A percentile compares a stretch with the other conserved stretches of the same genome.
Conservation (phyloP, 2,888 invertebrate species). For the Hirtodrosophila histrioides region DNA sequence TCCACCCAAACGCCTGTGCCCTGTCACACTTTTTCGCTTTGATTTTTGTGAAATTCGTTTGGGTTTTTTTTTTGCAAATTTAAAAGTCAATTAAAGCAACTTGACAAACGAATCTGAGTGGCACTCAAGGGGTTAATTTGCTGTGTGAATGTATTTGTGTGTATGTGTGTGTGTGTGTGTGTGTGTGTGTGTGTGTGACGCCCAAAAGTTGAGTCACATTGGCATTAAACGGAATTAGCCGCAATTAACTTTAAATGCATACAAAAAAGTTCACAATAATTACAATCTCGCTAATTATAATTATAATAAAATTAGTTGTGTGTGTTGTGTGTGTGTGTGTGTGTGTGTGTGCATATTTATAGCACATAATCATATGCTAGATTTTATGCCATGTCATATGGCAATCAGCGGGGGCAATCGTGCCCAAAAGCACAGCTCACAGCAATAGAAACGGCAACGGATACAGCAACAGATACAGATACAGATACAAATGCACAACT, state of each 20-base stretch:
- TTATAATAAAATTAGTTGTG: conserved; percentile 26
- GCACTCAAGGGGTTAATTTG: conserved; percentile 79
- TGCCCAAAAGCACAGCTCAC: conserved; percentile 51
- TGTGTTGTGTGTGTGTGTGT: not conserved
- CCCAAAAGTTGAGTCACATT: conserved; percentile 38
- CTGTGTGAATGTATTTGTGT: conserved; percentile 36
- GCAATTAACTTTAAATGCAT: conserved; percentile 55
- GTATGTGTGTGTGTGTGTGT: conserved; percentile 9
- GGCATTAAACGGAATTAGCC: conserved; percentile 61
- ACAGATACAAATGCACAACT: conserved; percentile 1
- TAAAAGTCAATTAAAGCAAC: conserved; percentile 80
- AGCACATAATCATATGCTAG: conserved; percentile 60
- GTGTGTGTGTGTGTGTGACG: conserved; percentile 24
- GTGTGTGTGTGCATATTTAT: conserved; percentile 13
- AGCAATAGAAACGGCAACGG: conserved; percentile 28
- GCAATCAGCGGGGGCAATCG: conserved; percentile 67
- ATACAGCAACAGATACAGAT: conserved; percentile 14
- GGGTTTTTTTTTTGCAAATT: conserved; percentile 53
- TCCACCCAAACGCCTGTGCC: not conserved
- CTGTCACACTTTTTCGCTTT: conserved; percentile 69
- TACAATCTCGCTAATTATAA: conserved; percentile 43
- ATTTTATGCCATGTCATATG: conserved; percentile 71
- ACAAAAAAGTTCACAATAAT: conserved; percentile 42
- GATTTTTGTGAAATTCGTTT: conserved; percentile 59
- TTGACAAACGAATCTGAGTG: conserved; percentile 74